Conservation (phyloP, 2,888 invertebrate genomes). For the Sepiola atlantica region DNA sequence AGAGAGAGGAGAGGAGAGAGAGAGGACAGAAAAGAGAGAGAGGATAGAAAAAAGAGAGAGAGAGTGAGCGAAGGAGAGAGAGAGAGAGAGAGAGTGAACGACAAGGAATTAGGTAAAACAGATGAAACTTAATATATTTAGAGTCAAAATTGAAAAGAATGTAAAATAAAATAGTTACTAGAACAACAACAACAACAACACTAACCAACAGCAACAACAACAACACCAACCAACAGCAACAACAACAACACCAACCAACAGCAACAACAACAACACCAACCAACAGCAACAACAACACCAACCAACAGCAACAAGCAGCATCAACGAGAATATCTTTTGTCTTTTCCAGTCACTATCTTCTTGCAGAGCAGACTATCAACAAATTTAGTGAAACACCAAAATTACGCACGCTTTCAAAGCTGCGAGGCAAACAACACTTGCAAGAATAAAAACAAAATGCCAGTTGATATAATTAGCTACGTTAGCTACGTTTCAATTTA, state of each 20-base stretch:
- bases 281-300: too few species aligned
- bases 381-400: neutral
- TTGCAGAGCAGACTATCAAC: neutral
- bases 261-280: too few species aligned
- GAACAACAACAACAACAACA: neutral
- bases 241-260: too few species aligned
- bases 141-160: too few species aligned
- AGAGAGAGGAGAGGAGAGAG: neutral
- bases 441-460: neutral
- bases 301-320: too few species aligned
- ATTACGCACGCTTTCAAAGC: neutral
- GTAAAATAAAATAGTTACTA: neutral
- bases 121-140: too few species aligned
- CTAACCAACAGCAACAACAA: too few species aligned
- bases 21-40: neutral
- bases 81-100: neutral
- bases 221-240: too few species aligned
- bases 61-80: neutral
- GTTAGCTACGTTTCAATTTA: neutral
- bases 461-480: neutral
- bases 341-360: neutral
- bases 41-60: neutral
- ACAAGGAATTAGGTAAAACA: neutral
- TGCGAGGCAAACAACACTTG: neutral
- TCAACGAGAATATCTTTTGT: neutral